Evolutionary conservation across 2,797 vertebrate species (phyloP), one percentile per base, ranked within the genome.

Genomic region (Dendrocincla fuliginosa): DNA sequence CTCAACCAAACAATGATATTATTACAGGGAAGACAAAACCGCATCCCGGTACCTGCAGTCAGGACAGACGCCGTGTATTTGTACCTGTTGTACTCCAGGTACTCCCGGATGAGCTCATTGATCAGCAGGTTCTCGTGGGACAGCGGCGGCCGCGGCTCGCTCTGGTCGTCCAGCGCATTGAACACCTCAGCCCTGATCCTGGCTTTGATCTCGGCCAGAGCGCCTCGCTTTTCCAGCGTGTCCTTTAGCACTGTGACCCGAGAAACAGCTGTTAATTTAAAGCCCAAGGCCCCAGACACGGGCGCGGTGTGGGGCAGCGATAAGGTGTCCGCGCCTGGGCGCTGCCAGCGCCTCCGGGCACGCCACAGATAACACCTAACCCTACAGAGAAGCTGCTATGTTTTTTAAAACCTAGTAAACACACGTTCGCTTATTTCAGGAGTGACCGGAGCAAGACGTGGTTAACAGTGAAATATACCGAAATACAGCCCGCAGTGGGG

Each of bases 101-200:
- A 99, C 60, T 99, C 99, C 35, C 99, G 98, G 96, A 99, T 98
- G 59, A 99, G 98, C 85, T 99, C 99, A 24, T 99, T 99, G 88
- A 99, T 98, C 32, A 99, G 98, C 56, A 99, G 98, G 87, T 99
- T 99, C 96, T 99, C 98, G 56, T 98, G 99, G 65, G 98, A 98
- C 93, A 99, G 86, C 0, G 97, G 42, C 0, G 99, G 99, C 8
- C 98, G 98, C 7, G 98, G 97, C 28, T 98, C 98, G 10, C 95
- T 97, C 53, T 96, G 98, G 59, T 99, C 99, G 27, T 99, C 98
- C 89, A 99, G 96, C 2, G 98, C 99, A 8, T 93, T 98, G 92
- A 99, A 99, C 89, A 99, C 99, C 83, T 99, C 99, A 0, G 99
- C 99, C 93, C 99, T 98, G 95, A 99, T 98, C 46, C 98, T 98